phyloP scores from a whole-genome alignment of 2,113 vertebrate genomes.

The Vombatus ursinus region DNA sequence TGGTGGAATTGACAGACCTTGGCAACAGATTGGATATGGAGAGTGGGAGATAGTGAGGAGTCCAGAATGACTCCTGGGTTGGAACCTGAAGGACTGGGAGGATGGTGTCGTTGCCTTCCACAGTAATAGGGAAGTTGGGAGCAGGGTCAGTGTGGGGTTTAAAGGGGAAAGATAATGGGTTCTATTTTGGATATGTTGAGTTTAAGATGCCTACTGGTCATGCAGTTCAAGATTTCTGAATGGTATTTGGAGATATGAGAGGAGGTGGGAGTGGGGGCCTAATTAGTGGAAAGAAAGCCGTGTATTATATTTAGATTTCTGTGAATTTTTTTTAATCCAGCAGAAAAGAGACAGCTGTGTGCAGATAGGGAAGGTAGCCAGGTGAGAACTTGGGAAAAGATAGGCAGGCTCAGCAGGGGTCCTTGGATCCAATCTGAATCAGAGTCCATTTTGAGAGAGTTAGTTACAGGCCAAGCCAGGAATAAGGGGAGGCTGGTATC shows the following conservation, averaged over 20 bases:
- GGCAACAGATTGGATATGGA: neutral
- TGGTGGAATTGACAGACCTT: neutral
- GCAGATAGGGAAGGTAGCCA: neutral
- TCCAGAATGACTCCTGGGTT: neutral
- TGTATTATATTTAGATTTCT: neutral
- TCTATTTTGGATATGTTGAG: neutral
- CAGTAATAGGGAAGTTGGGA: neutral
- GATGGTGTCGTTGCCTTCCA: neutral
- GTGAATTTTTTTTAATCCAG: neutral
- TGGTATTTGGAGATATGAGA: neutral
- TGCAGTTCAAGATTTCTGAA: neutral
- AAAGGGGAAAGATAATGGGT: neutral
- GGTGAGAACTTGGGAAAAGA: neutral
- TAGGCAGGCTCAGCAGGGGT: neutral
- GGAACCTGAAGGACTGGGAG: neutral
- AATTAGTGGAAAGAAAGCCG: neutral
- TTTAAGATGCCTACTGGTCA: neutral
- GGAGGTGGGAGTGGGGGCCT: neutral
- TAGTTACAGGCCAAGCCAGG: conserved; percentile 39
- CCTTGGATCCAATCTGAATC: conserved; percentile 15
- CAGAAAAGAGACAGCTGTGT: conserved; percentile 5
- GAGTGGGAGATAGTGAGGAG: neutral
- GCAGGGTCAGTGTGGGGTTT: too few species aligned
- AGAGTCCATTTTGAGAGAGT: neutral
- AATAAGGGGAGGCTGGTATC: conserved; percentile 4